Evolutionary conservation across 2,113 vertebrate genomes (phyloP).

Genomic region (Bombycilla garrulus): DNA sequence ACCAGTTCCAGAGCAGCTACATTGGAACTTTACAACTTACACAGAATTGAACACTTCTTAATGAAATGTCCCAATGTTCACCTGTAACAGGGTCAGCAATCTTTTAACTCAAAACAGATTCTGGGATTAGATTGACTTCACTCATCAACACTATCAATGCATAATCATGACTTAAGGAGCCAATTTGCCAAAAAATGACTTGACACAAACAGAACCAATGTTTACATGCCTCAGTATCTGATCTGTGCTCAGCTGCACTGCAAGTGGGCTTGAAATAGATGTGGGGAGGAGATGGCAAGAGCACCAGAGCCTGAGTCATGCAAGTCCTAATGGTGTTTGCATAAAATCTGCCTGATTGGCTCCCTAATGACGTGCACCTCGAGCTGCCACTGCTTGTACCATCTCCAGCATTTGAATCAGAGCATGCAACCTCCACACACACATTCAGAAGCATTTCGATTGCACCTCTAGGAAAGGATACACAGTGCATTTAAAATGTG

Average conservation of each 20-base stretch:
- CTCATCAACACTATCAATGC: not conserved
- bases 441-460: rapidly evolving
- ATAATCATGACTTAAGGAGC: not conserved
- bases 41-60: not conserved
- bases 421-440: not conserved
- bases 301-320: not conserved
- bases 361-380: not conserved
- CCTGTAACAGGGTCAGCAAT: not conserved
- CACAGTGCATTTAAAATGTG: not conserved
- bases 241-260: not conserved
- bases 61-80: not conserved
- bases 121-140: not conserved
- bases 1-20: not conserved
- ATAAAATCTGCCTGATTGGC: not conserved
- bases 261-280: not conserved
- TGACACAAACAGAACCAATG: not conserved
- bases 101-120: not conserved
- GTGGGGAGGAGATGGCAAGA: not conserved
- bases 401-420: not conserved
- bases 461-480: not conserved
- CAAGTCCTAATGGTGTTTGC: not conserved
- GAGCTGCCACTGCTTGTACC: not conserved
- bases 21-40: not conserved
- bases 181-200: not conserved
- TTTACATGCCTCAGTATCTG: not conserved